phyloP scores from a whole-genome alignment of 1,140 invertebrate species.

The Euborellia annulipes region DNA sequence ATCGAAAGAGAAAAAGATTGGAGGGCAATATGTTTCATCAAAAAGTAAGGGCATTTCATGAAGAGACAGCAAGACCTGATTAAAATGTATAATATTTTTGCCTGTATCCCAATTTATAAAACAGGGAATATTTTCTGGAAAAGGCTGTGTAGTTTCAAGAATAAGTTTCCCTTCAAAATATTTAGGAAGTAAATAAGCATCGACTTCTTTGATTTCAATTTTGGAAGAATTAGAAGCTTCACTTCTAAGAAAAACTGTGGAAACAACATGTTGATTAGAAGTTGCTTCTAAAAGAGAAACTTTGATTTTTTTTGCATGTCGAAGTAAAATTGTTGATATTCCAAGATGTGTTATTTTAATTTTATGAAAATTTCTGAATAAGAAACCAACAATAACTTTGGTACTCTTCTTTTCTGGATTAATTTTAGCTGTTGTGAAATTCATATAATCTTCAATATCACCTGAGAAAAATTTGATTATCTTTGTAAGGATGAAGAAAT shows the following conservation, averaged over 20 bases:
- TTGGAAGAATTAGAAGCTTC: background rate
- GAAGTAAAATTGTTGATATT: background rate
- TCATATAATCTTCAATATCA: too few species aligned
- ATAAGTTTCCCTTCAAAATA: constrained; percentile 2
- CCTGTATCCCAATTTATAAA: background rate
- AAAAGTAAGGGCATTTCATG: background rate
- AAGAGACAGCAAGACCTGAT: background rate
- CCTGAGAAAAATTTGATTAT: too few species aligned
- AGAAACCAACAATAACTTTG: background rate
- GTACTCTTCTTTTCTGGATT: background rate
- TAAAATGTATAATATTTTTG: background rate
- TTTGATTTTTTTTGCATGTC: background rate
- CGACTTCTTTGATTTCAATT: background rate
- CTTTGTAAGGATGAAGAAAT: background rate
- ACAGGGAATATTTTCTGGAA: background rate
- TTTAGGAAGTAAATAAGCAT: constrained; percentile 1
- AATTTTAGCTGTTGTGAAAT: background rate
- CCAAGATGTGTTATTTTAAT: background rate
- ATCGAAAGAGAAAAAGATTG: background rate
- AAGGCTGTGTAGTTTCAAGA: background rate
- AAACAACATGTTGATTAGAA: background rate
- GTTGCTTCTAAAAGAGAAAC: background rate
- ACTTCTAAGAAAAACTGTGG: background rate
- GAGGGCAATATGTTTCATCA: background rate
- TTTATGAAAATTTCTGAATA: background rate